These are phyloP conservation scores for Acrobeloides nanus DNA, from an alignment of 2,888 invertebrate genomes.

Conservation along the genomic window DNA sequence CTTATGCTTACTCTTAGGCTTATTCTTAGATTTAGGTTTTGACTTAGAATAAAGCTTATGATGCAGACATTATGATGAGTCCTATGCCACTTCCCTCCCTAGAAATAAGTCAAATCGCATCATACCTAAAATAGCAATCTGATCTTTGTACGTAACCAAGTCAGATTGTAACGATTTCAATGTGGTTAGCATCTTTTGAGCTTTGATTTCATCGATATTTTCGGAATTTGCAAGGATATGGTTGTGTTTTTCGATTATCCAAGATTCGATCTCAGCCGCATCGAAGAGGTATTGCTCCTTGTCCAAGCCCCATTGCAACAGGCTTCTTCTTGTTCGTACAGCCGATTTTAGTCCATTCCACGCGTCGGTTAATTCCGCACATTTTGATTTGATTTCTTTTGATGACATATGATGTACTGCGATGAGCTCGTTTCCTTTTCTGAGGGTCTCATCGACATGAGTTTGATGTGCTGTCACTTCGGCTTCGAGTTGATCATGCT, in stretches of 20 bases:
- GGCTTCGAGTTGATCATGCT: conserved; percentile 77
- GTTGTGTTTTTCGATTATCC: conserved; percentile 73
- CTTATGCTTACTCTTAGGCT: no score
- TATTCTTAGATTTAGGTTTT: no score
- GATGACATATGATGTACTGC: conserved; percentile 73
- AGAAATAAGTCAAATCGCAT: no score
- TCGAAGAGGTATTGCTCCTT: conserved; percentile 67
- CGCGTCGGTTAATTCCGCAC: conserved; percentile 60
- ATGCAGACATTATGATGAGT: no score
- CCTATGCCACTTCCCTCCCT: no score
- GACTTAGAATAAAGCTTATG: no score
- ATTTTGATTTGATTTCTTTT: conserved; percentile 70
- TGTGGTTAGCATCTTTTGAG: conserved; percentile 82
- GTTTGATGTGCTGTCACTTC: conserved; percentile 80
- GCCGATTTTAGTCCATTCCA: conserved; percentile 55
- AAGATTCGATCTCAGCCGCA: conserved; percentile 68
- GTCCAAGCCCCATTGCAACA: conserved; percentile 70
- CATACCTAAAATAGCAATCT: conserved; percentile 10
- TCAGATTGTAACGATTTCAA: conserved; percentile 68
- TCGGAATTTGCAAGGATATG: conserved; percentile 53
- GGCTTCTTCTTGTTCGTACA: conserved; percentile 27
- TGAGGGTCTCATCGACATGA: conserved; percentile 73
- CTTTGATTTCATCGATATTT: conserved; percentile 70
- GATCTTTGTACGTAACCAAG: conserved; percentile 35
- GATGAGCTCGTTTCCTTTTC: conserved; percentile 70